Evolutionary conservation across 2,888 invertebrate species (phyloP), one percentile per base, ranked within the genome.

Genomic region (Synanthedon myopaeformis): DNA sequence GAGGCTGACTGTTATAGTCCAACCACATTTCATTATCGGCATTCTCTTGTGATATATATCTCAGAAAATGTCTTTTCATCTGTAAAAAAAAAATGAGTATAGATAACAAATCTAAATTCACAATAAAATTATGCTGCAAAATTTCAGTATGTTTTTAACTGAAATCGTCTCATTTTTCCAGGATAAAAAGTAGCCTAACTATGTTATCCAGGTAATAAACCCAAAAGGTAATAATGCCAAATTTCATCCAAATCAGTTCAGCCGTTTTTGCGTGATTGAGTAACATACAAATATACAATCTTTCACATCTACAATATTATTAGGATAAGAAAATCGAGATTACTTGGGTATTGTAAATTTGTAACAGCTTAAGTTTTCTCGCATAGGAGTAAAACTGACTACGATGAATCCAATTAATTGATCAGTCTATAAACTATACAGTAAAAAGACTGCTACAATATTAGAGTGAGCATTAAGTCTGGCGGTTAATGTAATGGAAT

Each of bases 11-110:
- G 82, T 96, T 95, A 70, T 91, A 96, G 70, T 97, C 97, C 55
- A 98, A 85, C 98, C 98, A 98, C 91, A 98, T 94, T 79, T 97
- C 96, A 64, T 91, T 92, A 61, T 95, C 94, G 56, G 93, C 92
- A 71, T 93, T 93, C 63, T 94, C 94, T 73, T 92, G 92, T 41
- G 93, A 92, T 67, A 97, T 91, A 70, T 92, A 94, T 55, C 94
- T 91, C 55, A 92, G 86, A 72, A 98, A 97, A 82, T 98, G 96
- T 73, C 96, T 94, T 71, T 94, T 91, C 67, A 96, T 93, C 95
- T 95, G 69, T 57, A 82, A 77, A 45, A 45, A 12, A 35, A 35
- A 8, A 35, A 10, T 35, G 23, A 23, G 23, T 23, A 5, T 23
- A 35, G 1, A 35, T 35, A 35, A 35, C 10, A 2, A 10, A 10